Conservation (phyloP, 2,888 invertebrate genomes). For the Lycaena phlaeas region DNA sequence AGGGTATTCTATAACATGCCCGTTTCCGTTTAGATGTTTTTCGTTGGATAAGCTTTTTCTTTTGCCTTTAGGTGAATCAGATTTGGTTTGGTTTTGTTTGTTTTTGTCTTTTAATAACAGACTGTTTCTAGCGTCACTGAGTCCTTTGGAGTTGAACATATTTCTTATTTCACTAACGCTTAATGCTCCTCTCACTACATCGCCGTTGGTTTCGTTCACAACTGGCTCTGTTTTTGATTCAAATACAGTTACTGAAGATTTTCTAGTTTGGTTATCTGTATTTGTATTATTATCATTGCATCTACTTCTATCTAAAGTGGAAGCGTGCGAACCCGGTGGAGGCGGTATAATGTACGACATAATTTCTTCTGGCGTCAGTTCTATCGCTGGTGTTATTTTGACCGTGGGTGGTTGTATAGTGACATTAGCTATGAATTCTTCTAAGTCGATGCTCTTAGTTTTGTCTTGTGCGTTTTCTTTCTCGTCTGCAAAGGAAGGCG, state of each 20-base stretch:
- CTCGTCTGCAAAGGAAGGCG: constrained; percentile 83
- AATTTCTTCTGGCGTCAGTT: constrained; percentile 86
- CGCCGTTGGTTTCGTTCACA: constrained; percentile 50
- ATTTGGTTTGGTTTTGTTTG: constrained; percentile 44
- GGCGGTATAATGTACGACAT: constrained; percentile 89
- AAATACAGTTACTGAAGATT: background rate
- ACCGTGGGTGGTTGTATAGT: constrained; percentile 87
- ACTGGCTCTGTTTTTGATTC: constrained; percentile 12
- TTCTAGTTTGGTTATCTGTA: background rate
- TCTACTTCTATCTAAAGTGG: constrained; percentile 56
- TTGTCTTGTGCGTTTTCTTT: constrained; percentile 40
- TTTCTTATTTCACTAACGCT: constrained; percentile 70
- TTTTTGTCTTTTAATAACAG: constrained; percentile 59
- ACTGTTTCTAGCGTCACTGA: constrained; percentile 68
- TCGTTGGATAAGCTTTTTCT: constrained; percentile 52
- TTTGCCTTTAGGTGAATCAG: constrained; percentile 60
- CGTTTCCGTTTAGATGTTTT: constrained; percentile 53
- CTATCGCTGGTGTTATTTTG: constrained; percentile 81
- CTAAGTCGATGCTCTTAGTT: constrained; percentile 76
- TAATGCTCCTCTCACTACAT: constrained; percentile 71
- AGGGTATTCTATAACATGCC: constrained; percentile 79
- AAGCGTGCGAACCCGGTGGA: constrained; percentile 72
- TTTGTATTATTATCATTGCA: constrained; percentile 43
- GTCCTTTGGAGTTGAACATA: constrained; percentile 62
- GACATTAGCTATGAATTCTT: constrained; percentile 87